Percentiles rank a stretch among this genome's conserved stretches.
These are phyloP conservation scores for Struthidea cinerea DNA, from an alignment of 2,113 vertebrate species.

Conservation along the genomic window DNA sequence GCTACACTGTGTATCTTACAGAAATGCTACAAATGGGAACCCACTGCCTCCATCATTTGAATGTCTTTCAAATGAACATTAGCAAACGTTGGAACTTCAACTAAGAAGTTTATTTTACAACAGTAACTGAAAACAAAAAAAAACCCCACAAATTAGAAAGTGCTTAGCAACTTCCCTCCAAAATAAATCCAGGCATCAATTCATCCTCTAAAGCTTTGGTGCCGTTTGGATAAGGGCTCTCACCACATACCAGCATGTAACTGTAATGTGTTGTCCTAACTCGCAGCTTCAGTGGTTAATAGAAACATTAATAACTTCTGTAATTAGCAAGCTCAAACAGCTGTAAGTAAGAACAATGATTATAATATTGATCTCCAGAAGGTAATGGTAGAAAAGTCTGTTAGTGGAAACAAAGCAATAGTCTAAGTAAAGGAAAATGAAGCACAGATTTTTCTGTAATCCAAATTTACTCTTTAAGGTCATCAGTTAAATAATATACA, in stretches of 20 bases:
- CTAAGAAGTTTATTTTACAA: slow-evolving; percentile 35
- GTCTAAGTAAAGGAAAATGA: slow-evolving; percentile 43
- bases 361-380: neutral
- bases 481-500: slow-evolving; percentile 14
- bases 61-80: neutral
- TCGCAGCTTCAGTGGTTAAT: slow-evolving; percentile 36
- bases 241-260: neutral
- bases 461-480: slow-evolving; percentile 12
- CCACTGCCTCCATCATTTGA: slow-evolving; percentile 4
- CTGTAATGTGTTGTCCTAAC: neutral
- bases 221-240: neutral
- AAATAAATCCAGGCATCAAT: neutral
- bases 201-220: slow-evolving; percentile 35
- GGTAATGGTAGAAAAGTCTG: neutral
- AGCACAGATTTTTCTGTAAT: slow-evolving; percentile 38
- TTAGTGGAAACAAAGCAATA: slow-evolving; percentile 10
- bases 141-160: slow-evolving; percentile 13
- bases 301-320: neutral
- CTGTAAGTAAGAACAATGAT: neutral
- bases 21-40: slow-evolving; percentile 58
- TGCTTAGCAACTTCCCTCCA: slow-evolving; percentile 32
- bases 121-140: neutral
- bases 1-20: slow-evolving; percentile 58
- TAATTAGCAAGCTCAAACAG: slow-evolving; percentile 13
- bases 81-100: neutral